These are phyloP conservation scores for Lepidochitona cinerea DNA, from an alignment of 2,888 invertebrate genomes.

Conservation along the genomic window DNA sequence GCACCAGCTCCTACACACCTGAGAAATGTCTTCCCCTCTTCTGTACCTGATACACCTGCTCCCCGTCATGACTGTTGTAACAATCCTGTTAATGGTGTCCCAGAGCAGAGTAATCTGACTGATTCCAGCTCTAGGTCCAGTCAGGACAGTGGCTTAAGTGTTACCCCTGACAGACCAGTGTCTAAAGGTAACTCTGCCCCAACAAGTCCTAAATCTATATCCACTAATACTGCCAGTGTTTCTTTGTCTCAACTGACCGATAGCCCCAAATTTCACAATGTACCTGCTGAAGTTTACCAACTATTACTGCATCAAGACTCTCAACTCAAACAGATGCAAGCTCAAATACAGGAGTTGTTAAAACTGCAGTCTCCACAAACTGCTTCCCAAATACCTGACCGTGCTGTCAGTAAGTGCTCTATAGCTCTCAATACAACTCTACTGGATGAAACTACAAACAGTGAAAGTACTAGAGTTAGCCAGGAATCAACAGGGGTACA, in stretches of 20 bases:
- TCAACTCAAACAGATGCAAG: conserved; percentile 61
- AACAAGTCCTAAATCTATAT: conserved; percentile 11
- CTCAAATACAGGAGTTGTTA: conserved; percentile 60
- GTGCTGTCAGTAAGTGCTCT: conserved; percentile 12
- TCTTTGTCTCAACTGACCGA: neutral
- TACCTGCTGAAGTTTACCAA: conserved; percentile 61
- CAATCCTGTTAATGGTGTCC: neutral
- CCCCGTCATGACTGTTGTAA: no score
- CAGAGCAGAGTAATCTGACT: neutral
- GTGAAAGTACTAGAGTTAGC: neutral
- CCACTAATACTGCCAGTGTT: neutral
- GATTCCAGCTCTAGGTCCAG: conserved; percentile 46
- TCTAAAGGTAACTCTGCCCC: conserved; percentile 17
- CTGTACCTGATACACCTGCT: no score
- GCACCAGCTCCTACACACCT: no score
- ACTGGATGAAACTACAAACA: neutral
- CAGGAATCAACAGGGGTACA: neutral
- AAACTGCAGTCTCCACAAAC: conserved; percentile 33
- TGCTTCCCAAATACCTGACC: neutral
- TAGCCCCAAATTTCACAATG: conserved; percentile 41
- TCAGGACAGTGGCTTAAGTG: conserved; percentile 62
- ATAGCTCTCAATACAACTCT: conserved; percentile 29
- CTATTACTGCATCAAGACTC: conserved; percentile 59
- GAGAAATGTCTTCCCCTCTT: no score
- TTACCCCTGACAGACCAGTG: conserved; percentile 51